Conservation (phyloP, 2,888 invertebrate genomes). For the Caenorhabditis doughertyi region DNA sequence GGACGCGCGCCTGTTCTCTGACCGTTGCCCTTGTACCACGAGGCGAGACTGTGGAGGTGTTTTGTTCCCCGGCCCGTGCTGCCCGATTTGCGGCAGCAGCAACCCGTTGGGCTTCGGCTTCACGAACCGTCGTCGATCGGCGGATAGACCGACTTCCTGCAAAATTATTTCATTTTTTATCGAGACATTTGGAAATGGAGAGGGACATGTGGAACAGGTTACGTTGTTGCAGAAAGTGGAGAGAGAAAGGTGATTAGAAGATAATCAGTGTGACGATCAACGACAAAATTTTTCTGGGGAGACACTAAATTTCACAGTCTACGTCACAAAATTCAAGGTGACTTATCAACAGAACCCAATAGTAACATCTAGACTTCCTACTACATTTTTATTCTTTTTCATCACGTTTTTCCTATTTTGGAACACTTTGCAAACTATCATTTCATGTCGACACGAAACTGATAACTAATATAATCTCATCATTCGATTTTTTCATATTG, state of each 20-base stretch:
- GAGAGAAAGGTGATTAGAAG: slow-evolving; percentile 11
- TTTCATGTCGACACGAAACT: neutral
- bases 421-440: neutral
- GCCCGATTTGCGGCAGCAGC: slow-evolving; percentile 30
- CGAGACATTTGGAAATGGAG: neutral
- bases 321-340: neutral
- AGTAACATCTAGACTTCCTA: no score
- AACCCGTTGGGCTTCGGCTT: slow-evolving; percentile 57
- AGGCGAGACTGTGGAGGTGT: slow-evolving; percentile 28
- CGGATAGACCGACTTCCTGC: slow-evolving; percentile 62
- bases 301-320: neutral
- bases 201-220: slow-evolving; percentile 6
- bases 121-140: slow-evolving; percentile 63
- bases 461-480: slow-evolving; percentile 36
- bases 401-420: neutral
- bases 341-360: no score
- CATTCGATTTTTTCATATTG: neutral
- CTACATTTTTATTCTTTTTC: neutral
- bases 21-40: slow-evolving; percentile 50
- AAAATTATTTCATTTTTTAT: slow-evolving; percentile 6
- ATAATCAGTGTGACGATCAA: slow-evolving; percentile 9
- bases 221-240: neutral
- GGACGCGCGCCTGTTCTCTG: slow-evolving; percentile 60
- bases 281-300: neutral
- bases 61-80: slow-evolving; percentile 3